These are phyloP conservation scores for Holacanthella duospinosa DNA, from an alignment of 2,888 invertebrate genomes.

Conservation along the genomic window DNA sequence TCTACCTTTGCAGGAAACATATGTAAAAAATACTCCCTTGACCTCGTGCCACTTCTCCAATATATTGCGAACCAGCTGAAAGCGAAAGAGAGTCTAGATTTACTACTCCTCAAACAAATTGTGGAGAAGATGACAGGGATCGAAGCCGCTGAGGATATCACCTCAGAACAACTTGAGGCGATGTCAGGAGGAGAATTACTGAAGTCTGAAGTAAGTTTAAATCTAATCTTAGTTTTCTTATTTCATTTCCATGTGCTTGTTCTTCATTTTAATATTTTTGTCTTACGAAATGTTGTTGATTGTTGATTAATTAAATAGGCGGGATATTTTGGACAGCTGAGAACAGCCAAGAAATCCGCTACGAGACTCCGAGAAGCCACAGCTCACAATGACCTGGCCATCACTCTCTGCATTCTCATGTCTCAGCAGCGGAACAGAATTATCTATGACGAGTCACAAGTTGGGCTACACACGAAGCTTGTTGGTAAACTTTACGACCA, in stretches of 20 bases:
- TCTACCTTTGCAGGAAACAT: slow-evolving; percentile 92
- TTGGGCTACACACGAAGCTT: slow-evolving; percentile 67
- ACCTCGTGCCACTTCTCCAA: slow-evolving; percentile 86
- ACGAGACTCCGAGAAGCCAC: slow-evolving; percentile 88
- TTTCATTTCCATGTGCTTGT: slow-evolving; percentile 12
- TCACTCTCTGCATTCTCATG: slow-evolving; percentile 83
- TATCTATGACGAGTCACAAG: slow-evolving; percentile 69
- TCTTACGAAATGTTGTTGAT: background rate
- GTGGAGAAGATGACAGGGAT: slow-evolving; percentile 99
- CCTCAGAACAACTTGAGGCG: slow-evolving; percentile 88
- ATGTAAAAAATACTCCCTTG: slow-evolving; percentile 94
- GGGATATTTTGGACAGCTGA: slow-evolving; percentile 91
- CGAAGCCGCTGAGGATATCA: slow-evolving; percentile 92
- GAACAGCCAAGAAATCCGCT: slow-evolving; percentile 92
- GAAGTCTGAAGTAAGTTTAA: slow-evolving; percentile 70
- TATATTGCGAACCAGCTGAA: slow-evolving; percentile 96
- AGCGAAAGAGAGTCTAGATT: slow-evolving; percentile 84
- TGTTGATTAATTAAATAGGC: slow-evolving; percentile 57
- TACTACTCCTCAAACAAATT: slow-evolving; percentile 88
- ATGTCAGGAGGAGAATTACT: slow-evolving; percentile 94
- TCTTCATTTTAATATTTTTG: slow-evolving; percentile 1
- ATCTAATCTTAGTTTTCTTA: slow-evolving; percentile 7
- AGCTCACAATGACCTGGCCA: slow-evolving; percentile 83
- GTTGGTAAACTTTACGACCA: slow-evolving; percentile 65
- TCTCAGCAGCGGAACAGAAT: slow-evolving; percentile 96